Evolutionary conservation across 2,113 vertebrate species (phyloP), one percentile per base, ranked within the genome.

Genomic region (Puffinus mauretanicus): DNA sequence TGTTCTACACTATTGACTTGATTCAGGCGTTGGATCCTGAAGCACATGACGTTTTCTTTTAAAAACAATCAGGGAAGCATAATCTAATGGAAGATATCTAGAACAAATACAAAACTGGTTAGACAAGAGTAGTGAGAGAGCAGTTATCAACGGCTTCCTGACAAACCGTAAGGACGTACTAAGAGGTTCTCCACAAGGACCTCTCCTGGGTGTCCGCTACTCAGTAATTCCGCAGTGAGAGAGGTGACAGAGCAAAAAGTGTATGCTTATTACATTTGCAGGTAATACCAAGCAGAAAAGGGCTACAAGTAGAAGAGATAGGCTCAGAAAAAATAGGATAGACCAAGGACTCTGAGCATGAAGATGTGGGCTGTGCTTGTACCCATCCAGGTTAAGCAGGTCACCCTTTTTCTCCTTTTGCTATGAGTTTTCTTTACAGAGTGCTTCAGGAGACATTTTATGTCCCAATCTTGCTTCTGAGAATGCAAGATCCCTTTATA

Each of bases 321-420:
- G 26, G n/a, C 34, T 77, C 54, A 72, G 22, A 34, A 76, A 70
- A 82, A 10, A 1, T 0, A 81, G 34, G 57, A 91, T 1, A 78
- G 77, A 73, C 11, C 54, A 36, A 57, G 21, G 42, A 58, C 25
- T 67, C 67, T 9, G 42, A 58, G 1, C 36, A 30, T 3, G 20
- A 85, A 79, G 42, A 52, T 3, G 13, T 5, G 22, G 40, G 44
- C 30, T 0, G 1, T 27, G 55, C 8, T 26, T 5, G 17, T 1
- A 64, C 6, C 34, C n/a, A 64, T 26, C 38, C 57, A 42, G 16
- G 40, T 69, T 19, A 71, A 67, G 25, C 13, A 72, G 44, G 13
- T 9, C 34, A 69, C 25, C 9, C 20, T 17, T 49, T 26, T 51
- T 54, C 47, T 54, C n/a, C 14, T 46, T 78, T 46, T 69, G 15